Base-by-base conservation (phyloP, 2,797 vertebrate species). In the Sebastes hopkinsi region DNA sequence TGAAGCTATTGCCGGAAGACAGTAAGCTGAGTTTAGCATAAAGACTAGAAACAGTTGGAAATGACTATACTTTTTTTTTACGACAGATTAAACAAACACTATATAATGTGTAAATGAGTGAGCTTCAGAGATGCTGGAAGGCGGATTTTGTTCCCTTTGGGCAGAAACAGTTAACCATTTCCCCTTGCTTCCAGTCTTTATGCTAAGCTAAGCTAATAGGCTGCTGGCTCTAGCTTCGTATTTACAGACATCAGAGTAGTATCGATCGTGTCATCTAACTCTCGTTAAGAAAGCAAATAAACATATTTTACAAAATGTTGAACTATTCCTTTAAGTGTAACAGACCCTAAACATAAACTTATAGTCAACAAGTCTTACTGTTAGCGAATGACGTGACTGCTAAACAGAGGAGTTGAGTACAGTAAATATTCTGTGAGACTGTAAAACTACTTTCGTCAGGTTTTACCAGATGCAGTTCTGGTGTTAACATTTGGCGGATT, bases 401-500 rank as follows among this genome's bases (percentile, higher is more conserved):
- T 52, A 3, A 73, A 65, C 55, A 32, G 42, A 71, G 42, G 18
- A 34, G 27, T 8, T 55, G 25, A 60, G 25, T 22, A 6, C 64
- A 60, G 34, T 50, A 34, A 38, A 71, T 50, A 27, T 58, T 75
- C 42, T 50, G 20, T 68, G 20, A 23, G 29, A n/a, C 68, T 12
- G 68, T 55, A 30, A 76, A 59, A 32, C 10, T 67, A 1, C 10
- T 68, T 60, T 75, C 6, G 22, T 46, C 42, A 56, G 27, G n/a
- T 72, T 74, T 80, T 8, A 34, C 18, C 54, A 55, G 59, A 67
- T 22, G 20, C 10, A 68, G 29, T 38, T 38, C 12, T 67, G 60
- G 13, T 58, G 16, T 29, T 30, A 77, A 72, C 42, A 59, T 82
- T 79, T 82, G 36, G 13, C 13, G 18, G 23, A 72, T 77, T 81